Conservation (phyloP, 2,888 invertebrate genomes). For the Chironomus tentans region DNA sequence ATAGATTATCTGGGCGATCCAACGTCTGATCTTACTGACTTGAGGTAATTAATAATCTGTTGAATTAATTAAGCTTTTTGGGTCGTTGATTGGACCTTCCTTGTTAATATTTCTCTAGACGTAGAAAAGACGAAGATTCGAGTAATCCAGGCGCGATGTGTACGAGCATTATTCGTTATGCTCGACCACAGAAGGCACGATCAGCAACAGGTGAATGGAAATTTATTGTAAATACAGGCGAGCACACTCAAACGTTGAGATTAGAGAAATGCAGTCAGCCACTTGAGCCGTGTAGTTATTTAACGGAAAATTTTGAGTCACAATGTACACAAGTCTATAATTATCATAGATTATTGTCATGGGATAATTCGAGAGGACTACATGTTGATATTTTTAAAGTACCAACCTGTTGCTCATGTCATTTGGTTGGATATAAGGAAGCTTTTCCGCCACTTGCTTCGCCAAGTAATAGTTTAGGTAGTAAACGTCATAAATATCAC, state of each 20-base stretch:
- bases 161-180: slow-evolving; percentile 67
- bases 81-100: too few species aligned
- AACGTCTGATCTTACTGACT: slow-evolving; percentile 26
- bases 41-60: slow-evolving; percentile 3
- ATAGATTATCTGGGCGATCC: slow-evolving; percentile 39
- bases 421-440: slow-evolving; percentile 65
- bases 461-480: background rate
- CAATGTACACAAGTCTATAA: slow-evolving; percentile 76
- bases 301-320: slow-evolving; percentile 69
- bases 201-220: slow-evolving; percentile 77
- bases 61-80: too few species aligned
- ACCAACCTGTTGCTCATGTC: slow-evolving; percentile 74
- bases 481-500: slow-evolving; percentile 29
- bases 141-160: slow-evolving; percentile 67
- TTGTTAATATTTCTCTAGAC: too few species aligned
- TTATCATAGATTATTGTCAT: slow-evolving; percentile 69
- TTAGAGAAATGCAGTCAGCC: slow-evolving; percentile 76
- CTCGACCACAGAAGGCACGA: slow-evolving; percentile 68
- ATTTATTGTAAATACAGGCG: slow-evolving; percentile 75
- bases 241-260: slow-evolving; percentile 72
- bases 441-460: slow-evolving; percentile 49
- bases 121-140: slow-evolving; percentile 49
- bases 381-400: slow-evolving; percentile 79
- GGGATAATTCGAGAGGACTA: slow-evolving; percentile 69
- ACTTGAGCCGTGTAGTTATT: slow-evolving; percentile 64